These are phyloP conservation scores for Aphidius gifuensis DNA, from an alignment of 1,140 invertebrate species.

Conservation along the genomic window DNA sequence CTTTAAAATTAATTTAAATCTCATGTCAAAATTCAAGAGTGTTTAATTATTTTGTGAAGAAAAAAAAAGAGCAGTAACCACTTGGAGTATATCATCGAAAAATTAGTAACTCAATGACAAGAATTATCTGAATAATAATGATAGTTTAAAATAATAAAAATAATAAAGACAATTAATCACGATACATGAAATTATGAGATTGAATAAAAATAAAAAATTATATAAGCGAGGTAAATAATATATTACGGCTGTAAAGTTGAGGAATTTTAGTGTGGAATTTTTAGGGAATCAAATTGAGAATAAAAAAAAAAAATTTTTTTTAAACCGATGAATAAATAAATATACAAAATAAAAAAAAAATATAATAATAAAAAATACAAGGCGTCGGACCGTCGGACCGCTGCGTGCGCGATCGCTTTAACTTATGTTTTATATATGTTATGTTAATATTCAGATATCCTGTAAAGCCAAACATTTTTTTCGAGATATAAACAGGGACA, in stretches of 20 bases:
- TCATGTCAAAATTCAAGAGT: no score
- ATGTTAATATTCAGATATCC: constrained; percentile 16
- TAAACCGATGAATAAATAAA: background rate
- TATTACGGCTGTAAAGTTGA: constrained; percentile 25
- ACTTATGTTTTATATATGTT: constrained; percentile 35
- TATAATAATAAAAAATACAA: constrained; percentile 14
- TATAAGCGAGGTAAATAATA: background rate
- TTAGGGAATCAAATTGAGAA: constrained; percentile 12
- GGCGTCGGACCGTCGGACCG: constrained; percentile 32
- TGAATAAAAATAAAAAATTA: constrained; percentile 4
- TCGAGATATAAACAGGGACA: constrained; percentile 47
- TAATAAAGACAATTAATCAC: no score
- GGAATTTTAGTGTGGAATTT: constrained; percentile 29
- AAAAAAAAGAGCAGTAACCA: no score
- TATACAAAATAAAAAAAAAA: background rate
- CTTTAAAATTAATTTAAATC: no score
- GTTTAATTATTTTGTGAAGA: no score
- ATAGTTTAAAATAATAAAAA: background rate
- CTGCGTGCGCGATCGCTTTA: constrained; percentile 26
- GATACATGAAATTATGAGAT: no score
- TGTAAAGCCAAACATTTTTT: constrained; percentile 8
- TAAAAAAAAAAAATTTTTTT: constrained; percentile 3
- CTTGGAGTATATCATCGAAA: no score
- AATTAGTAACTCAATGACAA: no score
- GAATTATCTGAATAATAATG: background rate